A percentile compares a stretch with the other conserved stretches of the same genome.
Evolutionary conservation across 2,113 vertebrate genomes (phyloP).

Genomic region (Oreotrochilus melanogaster): DNA sequence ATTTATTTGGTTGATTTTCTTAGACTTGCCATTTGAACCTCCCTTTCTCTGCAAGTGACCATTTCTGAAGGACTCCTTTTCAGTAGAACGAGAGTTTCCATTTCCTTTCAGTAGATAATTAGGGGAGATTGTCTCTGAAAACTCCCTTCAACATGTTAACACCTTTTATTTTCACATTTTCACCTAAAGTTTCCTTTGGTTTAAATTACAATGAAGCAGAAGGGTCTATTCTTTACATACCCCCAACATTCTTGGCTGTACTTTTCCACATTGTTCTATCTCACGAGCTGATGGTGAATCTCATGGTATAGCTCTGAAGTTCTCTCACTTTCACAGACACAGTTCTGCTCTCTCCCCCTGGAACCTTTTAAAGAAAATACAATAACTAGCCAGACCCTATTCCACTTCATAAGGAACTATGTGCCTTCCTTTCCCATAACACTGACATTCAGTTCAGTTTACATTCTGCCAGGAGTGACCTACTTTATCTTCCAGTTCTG

Average conservation of each 20-base stretch:
- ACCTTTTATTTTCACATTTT: neutral
- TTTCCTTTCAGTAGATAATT: neutral
- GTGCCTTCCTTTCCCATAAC: neutral
- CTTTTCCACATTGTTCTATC: neutral
- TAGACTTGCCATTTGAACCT: neutral
- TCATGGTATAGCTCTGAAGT: neutral
- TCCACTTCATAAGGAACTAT: neutral
- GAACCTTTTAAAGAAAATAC: neutral
- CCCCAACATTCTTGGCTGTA: neutral
- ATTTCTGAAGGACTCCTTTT: neutral
- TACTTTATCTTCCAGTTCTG: neutral
- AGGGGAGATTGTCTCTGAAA: neutral
- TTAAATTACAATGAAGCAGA: neutral
- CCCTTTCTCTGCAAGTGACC: neutral
- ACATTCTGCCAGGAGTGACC: neutral
- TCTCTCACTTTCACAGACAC: neutral
- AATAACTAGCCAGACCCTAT: neutral
- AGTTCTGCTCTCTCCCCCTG: neutral
- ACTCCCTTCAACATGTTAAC: neutral
- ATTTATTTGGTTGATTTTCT: neutral
- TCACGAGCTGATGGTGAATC: neutral
- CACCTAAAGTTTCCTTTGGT: neutral
- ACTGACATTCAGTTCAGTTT: neutral
- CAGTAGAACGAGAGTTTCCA: neutral
- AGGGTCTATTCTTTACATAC: neutral